phyloP scores from a whole-genome alignment of 2,888 invertebrate species.

The Phymatocera aterrima region DNA sequence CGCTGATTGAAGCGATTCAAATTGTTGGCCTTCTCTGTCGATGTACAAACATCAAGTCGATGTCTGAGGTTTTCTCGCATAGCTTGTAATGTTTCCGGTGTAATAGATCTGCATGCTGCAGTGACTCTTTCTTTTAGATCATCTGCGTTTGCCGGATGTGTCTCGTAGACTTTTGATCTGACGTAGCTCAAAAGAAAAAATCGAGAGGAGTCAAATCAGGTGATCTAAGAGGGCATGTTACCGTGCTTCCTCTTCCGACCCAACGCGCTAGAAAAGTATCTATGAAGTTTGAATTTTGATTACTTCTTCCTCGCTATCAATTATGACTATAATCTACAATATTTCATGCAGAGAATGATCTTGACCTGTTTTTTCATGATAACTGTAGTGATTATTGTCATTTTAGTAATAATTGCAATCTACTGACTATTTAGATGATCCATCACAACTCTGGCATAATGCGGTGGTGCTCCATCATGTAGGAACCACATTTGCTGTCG shows the following conservation, averaged over 20 bases:
- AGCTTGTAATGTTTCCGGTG: slow-evolving; percentile 10
- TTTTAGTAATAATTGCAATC: neutral
- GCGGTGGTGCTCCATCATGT: slow-evolving; percentile 8
- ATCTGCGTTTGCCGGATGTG: neutral
- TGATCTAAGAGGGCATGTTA: neutral
- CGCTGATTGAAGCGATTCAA: no score
- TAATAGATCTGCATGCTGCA: slow-evolving; percentile 19
- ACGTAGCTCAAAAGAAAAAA: neutral
- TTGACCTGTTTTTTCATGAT: no score
- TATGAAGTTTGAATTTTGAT: neutral
- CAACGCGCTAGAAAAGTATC: slow-evolving; percentile 1
- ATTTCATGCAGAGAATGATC: no score
- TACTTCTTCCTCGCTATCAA: no score
- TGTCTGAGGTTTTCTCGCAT: neutral
- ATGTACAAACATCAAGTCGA: no score
- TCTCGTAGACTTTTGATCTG: neutral
- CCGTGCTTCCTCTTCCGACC: neutral
- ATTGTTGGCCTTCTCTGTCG: no score
- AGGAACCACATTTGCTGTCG: neutral
- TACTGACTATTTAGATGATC: neutral
- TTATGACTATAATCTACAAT: no score
- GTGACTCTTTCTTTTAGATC: slow-evolving; percentile 9
- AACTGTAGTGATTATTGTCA: neutral
- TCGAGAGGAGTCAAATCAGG: neutral
- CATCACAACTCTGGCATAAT: neutral